phyloP scores from a whole-genome alignment of 2,888 invertebrate species.

The Leucophora obtusa region DNA sequence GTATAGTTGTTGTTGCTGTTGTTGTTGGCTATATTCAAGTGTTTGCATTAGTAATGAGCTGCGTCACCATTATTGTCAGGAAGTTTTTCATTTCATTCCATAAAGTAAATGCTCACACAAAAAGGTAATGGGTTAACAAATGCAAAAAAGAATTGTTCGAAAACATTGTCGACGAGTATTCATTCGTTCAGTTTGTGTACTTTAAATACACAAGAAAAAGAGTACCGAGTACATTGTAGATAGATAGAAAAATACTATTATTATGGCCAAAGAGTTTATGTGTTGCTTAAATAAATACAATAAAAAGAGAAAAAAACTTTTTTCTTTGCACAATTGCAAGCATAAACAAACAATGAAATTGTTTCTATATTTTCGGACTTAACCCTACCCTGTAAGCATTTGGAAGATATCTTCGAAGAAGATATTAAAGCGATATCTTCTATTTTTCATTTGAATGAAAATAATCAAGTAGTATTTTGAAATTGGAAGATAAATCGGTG shows the following conservation, averaged over 20 bases:
- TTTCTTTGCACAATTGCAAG: constrained; percentile 49
- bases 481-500: too few species aligned
- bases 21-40: constrained; percentile 59
- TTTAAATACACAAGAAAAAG: background rate
- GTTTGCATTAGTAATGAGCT: constrained; percentile 68
- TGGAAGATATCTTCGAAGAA: too few species aligned
- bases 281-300: constrained; percentile 15
- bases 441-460: too few species aligned
- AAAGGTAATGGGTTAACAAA: constrained; percentile 57
- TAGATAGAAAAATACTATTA: constrained; percentile 25
- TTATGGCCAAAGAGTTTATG: constrained; percentile 33
- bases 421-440: too few species aligned
- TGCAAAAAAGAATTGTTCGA: constrained; percentile 6
- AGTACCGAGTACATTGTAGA: background rate
- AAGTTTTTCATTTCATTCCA: constrained; percentile 63
- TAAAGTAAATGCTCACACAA: constrained; percentile 57
- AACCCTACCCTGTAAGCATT: too few species aligned
- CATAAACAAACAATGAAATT: constrained; percentile 59
- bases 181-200: background rate
- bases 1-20: background rate
- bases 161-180: background rate
- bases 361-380: constrained; percentile 28
- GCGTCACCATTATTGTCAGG: constrained; percentile 66
- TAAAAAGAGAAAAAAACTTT: background rate
- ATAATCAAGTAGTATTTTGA: too few species aligned